Evolutionary conservation across 2,113 vertebrate species (phyloP), one percentile per base, ranked within the genome.

Genomic region (Oryzias melastigma): DNA sequence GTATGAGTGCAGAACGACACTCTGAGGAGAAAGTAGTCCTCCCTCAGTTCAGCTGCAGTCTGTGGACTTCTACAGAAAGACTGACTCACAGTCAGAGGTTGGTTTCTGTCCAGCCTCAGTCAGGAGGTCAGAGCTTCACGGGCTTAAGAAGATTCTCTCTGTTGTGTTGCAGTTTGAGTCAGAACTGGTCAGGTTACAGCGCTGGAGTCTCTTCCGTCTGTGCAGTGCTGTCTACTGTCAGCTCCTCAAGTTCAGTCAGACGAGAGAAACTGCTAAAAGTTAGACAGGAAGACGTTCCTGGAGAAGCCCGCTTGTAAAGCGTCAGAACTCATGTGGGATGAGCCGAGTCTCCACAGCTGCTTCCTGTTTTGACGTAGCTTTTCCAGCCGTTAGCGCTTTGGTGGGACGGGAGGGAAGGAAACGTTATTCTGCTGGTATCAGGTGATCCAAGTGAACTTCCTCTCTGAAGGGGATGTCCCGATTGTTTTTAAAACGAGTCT

Each of bases 301-400:
- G 65, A 80, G 42, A 49, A 51, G 12, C 1, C 40, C 27, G 54
- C 22, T 47, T 47, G 56, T 7, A 55, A 45, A 51, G 68, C 43
- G 64, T 53, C 27, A 18, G 62, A 65, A 65, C 68, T 68, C 42
- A 14, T 66, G 24, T 7, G 55, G 73, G 68, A 79, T 22, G 41
- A 69, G 56, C 29, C 1, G 61, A 60, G 69, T 57, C 46, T 54
- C 58, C n/a, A 44, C 88, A 90, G 85, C 88, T 90, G 86, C 60
- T 90, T 90, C 88, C 88, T 90, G 88, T 90, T 88, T 88, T 87
- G 77, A 18, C 67, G 65, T 56, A 67, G 69, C 80, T 79, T 79
- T 83, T 77, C 74, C 71, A 81, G 57, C 54, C 52, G 43, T 78
- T 67, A 40, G 82, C 18, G 16, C 56, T 83, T 74, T 65, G 65